Conservation (phyloP, 2,888 invertebrate genomes). For the Leptinotarsa tumamoca region DNA sequence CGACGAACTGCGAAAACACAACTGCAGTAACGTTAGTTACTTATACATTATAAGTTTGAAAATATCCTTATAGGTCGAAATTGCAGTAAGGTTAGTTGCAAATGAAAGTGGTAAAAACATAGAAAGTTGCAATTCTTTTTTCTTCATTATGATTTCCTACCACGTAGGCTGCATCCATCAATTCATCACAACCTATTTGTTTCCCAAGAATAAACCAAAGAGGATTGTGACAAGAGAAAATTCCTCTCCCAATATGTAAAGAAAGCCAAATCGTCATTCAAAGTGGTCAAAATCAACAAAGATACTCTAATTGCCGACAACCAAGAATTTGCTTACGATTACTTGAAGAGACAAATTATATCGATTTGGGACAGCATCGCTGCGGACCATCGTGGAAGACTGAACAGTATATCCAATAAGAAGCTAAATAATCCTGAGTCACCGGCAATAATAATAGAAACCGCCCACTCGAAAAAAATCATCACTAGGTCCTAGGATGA, state of each 20-base stretch:
- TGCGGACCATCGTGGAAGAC: neutral
- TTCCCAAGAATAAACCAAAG: neutral
- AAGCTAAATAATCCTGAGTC: too few relatives aligned
- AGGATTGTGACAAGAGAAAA: neutral
- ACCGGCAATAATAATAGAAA: too few relatives aligned
- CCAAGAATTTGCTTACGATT: neutral
- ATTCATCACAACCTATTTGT: neutral
- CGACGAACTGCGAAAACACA: neutral
- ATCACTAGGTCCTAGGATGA: neutral
- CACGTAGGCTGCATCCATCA: too few relatives aligned
- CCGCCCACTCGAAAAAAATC: too few relatives aligned
- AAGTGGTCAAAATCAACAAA: neutral
- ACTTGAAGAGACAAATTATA: conserved; percentile 1
- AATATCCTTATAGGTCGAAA: too few relatives aligned
- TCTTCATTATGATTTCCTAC: too few relatives aligned
- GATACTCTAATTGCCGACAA: neutral
- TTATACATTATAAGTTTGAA: too few relatives aligned
- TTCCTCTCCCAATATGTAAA: neutral
- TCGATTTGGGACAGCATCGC: neutral
- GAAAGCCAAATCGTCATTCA: neutral
- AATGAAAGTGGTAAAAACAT: too few relatives aligned
- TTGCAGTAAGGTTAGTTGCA: too few relatives aligned
- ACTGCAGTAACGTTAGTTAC: too few relatives aligned
- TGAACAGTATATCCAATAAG: neutral
- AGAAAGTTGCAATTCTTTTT: too few relatives aligned